phyloP scores from a whole-genome alignment of 2,113 vertebrate genomes.

The Butorides virescens region DNA sequence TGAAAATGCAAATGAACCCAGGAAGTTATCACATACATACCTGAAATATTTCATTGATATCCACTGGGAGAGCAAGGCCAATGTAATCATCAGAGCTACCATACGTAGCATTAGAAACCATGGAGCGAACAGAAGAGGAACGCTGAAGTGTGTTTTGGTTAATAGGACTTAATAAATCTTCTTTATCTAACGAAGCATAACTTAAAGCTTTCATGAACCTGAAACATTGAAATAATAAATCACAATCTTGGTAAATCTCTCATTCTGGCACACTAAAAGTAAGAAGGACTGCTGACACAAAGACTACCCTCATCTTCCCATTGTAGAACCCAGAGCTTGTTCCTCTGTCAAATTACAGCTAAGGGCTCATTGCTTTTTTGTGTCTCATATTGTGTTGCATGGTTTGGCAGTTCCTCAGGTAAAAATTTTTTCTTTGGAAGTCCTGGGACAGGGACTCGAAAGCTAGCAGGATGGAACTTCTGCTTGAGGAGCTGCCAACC shows the following conservation, averaged over 20 bases:
- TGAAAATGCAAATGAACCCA: background rate
- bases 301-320: background rate
- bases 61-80: constrained; percentile 92
- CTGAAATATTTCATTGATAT: constrained; percentile 97
- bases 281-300: background rate
- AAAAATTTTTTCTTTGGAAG: background rate
- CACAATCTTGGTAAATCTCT: background rate
- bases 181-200: constrained; percentile 97
- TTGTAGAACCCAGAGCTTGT: background rate
- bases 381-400: background rate
- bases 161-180: constrained; percentile 96
- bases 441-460: background rate
- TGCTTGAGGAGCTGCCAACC: background rate
- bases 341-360: background rate
- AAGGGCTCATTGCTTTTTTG: background rate
- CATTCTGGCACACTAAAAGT: background rate
- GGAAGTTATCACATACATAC: background rate
- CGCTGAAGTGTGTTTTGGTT: constrained; percentile 95
- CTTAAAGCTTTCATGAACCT: constrained; percentile 99
- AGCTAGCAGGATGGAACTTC: background rate
- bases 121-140: constrained; percentile 95
- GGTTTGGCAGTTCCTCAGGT: background rate
- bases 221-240: constrained; percentile 36
- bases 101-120: constrained; percentile 92
- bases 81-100: constrained; percentile 94